Base-by-base conservation (phyloP, 2,888 invertebrate species). In the Allophyes oxyacanthae region DNA sequence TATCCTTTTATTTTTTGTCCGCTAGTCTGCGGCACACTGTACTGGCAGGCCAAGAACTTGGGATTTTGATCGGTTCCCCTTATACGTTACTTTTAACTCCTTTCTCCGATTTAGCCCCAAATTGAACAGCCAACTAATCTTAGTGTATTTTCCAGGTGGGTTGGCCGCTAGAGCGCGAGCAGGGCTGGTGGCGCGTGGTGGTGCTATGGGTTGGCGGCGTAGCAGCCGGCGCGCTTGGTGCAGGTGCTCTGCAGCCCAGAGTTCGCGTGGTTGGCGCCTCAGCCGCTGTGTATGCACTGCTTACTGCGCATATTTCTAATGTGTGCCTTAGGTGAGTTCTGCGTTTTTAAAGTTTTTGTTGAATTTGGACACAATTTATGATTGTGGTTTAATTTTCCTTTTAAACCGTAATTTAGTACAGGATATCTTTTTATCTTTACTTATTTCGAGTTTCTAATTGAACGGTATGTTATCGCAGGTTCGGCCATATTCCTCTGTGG, bases 241-340 rank as follows among this genome's bases (percentile, higher is more conserved):
- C 97, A 0, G 96, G 96, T 25, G 95, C 96, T 53, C 94, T 97
- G 79, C 96, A 97, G 85, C 97, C 97, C 25, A 92, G 94, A 60
- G 96, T 97, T 59, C 95, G 96, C 78, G 95, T 99, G 73, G 96
- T 98, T 43, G 99, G 99, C 14, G 97, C 98, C 33, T 98, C 98
- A 0, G 98, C 98, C 0, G 98, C 98, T 6, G 98, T 98, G 52
- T 99, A 98, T 87, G 97, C 98, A 20, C 91, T 99, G 69, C 95
- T 98, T 62, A 96, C 97, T 46, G 97, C 98, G 63, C 98, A 98
- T 86, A 92, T 98, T 53, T 96, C 98, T 45, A 97, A 98, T 89
- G 96, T 98, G 67, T 94, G 96, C 81, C 92, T 98, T 2, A 88
- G 91, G 93, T 92, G 66, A 48, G 33, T 26, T 10, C 26, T 0